Percentiles rank a stretch among this genome's conserved stretches.
Conservation (phyloP, 2,888 invertebrate species). For the Lissocephala sabroskyi region DNA sequence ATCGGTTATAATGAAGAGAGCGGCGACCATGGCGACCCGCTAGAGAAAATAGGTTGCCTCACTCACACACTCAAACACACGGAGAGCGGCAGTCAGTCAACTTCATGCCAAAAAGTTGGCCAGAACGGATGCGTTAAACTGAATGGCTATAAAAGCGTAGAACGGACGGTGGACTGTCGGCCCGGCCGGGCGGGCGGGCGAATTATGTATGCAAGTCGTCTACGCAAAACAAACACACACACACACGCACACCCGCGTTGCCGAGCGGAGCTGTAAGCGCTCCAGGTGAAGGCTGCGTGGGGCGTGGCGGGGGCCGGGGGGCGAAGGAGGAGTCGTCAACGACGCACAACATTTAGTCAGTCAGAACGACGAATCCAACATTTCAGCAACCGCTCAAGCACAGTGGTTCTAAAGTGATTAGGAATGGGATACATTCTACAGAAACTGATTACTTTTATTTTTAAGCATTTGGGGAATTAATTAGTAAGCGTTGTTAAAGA, state of each 20-base stretch:
- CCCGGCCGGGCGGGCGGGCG: constrained; percentile 3
- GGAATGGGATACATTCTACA: no score
- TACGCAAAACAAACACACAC: constrained; percentile 47
- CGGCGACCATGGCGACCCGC: not conserved
- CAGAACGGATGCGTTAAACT: constrained; percentile 53
- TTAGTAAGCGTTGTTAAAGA: no score
- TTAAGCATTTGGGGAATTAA: no score
- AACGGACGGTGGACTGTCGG: constrained; percentile 35
- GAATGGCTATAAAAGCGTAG: constrained; percentile 61
- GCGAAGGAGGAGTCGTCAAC: no score
- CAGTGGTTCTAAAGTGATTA: no score
- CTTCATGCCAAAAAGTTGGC: constrained; percentile 43
- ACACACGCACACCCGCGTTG: constrained; percentile 5
- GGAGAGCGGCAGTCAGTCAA: not conserved
- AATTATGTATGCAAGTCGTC: constrained; percentile 61
- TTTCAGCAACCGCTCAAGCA: not conserved
- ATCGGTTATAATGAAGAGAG: constrained; percentile 32
- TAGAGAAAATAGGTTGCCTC: constrained; percentile 19
- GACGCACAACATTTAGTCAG: not conserved
- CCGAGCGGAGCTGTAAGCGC: no score
- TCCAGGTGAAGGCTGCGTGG: no score
- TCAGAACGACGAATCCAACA: no score
- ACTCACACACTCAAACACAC: no score
- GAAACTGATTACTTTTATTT: no score
- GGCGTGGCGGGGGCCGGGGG: no score